phyloP scores from a whole-genome alignment of 30 jellyfish, hydroid and myxozoan species.

The Turritopsis rubra region DNA sequence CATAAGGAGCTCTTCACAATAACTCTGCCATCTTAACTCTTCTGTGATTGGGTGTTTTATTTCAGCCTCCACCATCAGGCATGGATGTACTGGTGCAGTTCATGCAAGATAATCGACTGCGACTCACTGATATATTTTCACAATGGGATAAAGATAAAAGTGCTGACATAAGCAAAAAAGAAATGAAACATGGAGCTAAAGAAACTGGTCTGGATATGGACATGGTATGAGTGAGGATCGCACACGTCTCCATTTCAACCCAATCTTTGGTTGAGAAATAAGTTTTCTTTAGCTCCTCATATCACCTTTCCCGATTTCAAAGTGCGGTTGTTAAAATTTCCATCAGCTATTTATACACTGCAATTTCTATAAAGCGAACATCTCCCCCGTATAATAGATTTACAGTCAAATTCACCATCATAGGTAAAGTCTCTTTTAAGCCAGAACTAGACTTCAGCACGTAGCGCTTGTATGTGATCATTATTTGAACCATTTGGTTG shows the following conservation, averaged over 20 bases:
- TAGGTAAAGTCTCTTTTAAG: no score
- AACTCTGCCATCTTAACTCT: not conserved
- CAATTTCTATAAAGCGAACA: no score
- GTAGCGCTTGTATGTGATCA: no score
- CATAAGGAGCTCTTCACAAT: not conserved
- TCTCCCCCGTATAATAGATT: no score
- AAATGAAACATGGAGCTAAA: conserved; percentile 56
- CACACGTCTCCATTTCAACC: not conserved
- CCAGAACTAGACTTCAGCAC: no score
- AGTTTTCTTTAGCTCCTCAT: no score
- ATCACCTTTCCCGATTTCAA: no score
- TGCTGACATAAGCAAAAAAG: conserved; percentile 62
- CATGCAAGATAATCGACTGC: conserved; percentile 69
- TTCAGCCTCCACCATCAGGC: conserved; percentile 75
- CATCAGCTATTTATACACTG: no score
- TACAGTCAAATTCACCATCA: no score
- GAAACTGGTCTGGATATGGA: conserved; percentile 67
- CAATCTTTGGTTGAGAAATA: no score
- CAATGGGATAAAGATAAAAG: conserved; percentile 85
- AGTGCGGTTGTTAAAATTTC: no score
- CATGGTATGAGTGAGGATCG: conserved; percentile 34
- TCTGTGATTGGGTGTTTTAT: not conserved
- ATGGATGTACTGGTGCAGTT: conserved; percentile 82
- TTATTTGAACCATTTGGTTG: no score
- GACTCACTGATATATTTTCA: conserved; percentile 62